A percentile compares a stretch with the other conserved stretches of the same genome.
Evolutionary conservation across 2,797 vertebrate species (phyloP).

Genomic region (Anas bahamensis): DNA sequence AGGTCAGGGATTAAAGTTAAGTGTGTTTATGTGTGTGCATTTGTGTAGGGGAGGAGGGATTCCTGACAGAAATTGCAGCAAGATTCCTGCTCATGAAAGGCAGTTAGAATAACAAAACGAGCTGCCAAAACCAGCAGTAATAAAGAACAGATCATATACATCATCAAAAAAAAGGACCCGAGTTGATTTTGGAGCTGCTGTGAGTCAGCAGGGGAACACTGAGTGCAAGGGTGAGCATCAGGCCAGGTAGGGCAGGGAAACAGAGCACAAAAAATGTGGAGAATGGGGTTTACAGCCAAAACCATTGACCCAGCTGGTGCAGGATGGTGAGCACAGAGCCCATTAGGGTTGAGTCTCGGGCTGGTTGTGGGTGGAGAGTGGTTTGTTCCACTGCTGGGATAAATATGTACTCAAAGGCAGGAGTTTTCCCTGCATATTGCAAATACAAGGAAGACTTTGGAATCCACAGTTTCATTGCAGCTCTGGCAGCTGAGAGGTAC

Average conservation of each 20-base stretch:
- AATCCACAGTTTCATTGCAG: neutral
- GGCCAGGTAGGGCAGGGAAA: neutral
- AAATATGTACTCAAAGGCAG: rapidly evolving
- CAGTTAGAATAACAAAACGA: neutral
- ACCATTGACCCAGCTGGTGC: neutral
- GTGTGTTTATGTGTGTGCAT: neutral
- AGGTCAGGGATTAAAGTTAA: constrained; percentile 48
- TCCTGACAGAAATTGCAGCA: constrained; percentile 22
- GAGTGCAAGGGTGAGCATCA: neutral
- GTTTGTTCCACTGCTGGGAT: neutral
- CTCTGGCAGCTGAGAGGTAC: neutral
- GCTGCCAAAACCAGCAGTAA: constrained; percentile 39
- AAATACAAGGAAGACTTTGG: neutral
- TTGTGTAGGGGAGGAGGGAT: neutral
- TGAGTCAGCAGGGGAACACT: neutral
- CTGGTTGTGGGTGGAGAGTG: neutral
- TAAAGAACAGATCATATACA: neutral
- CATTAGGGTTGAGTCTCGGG: rapidly evolving
- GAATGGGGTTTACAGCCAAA: neutral
- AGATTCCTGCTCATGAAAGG: neutral
- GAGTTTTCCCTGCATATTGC: neutral
- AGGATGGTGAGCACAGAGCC: neutral
- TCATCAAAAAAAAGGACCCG: neutral
- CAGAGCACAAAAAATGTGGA: neutral
- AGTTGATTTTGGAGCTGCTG: neutral